Conservation (phyloP, 2,888 invertebrate genomes). For the Agrochola circellaris region DNA sequence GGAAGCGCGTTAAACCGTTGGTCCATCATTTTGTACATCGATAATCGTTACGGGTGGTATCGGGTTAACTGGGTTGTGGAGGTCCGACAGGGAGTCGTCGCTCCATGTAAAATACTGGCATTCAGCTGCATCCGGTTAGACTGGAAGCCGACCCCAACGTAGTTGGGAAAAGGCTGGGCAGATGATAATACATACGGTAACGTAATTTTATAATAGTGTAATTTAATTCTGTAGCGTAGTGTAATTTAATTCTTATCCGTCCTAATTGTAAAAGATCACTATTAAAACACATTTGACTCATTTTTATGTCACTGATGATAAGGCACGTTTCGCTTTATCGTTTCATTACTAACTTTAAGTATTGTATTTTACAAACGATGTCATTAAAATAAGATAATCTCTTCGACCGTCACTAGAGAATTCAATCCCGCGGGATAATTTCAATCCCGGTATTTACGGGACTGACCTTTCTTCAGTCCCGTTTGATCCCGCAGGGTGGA, state of each 20-base stretch:
- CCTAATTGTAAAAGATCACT: background rate
- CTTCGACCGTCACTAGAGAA: background rate
- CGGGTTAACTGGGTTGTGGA: background rate
- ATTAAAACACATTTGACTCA: background rate
- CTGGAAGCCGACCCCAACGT: background rate
- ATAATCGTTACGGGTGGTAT: background rate
- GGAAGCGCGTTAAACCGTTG: background rate
- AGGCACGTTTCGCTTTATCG: conserved; percentile 4
- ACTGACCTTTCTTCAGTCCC: too few species aligned
- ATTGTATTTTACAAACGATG: conserved; percentile 6
- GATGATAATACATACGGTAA: background rate
- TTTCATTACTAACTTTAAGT: conserved; percentile 21
- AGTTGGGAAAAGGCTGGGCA: background rate
- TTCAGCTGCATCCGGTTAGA: background rate
- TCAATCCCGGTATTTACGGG: too few species aligned
- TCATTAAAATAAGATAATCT: background rate
- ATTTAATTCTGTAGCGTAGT: background rate
- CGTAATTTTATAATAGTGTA: background rate
- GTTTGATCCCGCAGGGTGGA: too few species aligned
- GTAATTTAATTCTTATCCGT: background rate
- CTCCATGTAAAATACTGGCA: background rate
- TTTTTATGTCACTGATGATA: conserved; percentile 7
- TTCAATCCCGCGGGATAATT: too few species aligned
- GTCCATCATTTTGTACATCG: background rate
- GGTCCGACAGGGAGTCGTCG: background rate